phyloP scores from a whole-genome alignment of 2,113 vertebrate species.

The Burhinus bistriatus region DNA sequence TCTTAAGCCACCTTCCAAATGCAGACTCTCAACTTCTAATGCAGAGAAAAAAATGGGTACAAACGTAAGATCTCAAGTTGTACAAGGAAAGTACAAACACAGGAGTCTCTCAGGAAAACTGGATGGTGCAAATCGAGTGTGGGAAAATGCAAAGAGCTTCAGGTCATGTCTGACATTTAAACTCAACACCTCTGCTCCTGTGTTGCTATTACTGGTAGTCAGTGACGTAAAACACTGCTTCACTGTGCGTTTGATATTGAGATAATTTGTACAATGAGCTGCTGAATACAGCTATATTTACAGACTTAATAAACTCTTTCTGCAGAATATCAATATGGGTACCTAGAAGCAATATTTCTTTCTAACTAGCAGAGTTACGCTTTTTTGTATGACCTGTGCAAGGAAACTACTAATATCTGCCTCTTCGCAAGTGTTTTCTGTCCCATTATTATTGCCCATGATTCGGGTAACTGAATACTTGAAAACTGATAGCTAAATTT shows the following conservation, averaged over 20 bases:
- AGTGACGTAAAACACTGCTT: slow-evolving; percentile 32
- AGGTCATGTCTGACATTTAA: slow-evolving; percentile 61
- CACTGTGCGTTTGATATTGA: background rate
- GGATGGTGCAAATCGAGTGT: background rate
- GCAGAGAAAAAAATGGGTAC: background rate
- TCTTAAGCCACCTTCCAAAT: background rate
- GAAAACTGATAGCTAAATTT: background rate
- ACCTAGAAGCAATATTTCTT: background rate
- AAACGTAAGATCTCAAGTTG: background rate
- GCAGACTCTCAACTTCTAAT: background rate
- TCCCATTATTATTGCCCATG: background rate
- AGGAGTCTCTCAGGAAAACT: slow-evolving; percentile 40
- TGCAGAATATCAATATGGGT: background rate
- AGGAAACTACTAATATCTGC: background rate
- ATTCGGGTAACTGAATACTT: background rate
- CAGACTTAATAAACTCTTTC: background rate
- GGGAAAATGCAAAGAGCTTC: slow-evolving; percentile 54
- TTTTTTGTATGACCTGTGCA: background rate
- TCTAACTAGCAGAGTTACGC: background rate
- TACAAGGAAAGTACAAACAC: background rate
- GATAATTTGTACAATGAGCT: background rate
- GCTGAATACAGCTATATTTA: background rate
- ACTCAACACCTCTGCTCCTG: slow-evolving; percentile 60
- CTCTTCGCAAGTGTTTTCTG: background rate
- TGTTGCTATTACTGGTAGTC: slow-evolving; percentile 4